These are phyloP conservation scores for Gobius niger DNA, from an alignment of 2,113 vertebrate genomes.

Conservation along the genomic window DNA sequence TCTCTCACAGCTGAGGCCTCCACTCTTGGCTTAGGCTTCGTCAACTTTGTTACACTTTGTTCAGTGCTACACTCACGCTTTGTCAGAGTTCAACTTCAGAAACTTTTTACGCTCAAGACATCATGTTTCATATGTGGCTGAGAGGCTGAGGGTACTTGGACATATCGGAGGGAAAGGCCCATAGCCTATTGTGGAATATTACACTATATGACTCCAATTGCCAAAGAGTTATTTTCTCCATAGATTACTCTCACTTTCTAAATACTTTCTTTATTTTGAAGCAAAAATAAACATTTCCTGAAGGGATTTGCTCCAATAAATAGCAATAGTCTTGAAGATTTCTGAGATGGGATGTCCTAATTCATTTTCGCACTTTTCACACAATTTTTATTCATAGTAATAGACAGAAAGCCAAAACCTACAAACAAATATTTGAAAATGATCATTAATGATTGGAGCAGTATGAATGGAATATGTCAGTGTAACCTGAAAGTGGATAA, in stretches of 20 bases:
- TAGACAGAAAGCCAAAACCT: not conserved
- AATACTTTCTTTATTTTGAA: too few relatives aligned
- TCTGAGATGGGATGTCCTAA: not conserved
- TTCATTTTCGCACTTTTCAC: not conserved
- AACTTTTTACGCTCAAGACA: not conserved
- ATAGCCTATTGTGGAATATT: too few relatives aligned
- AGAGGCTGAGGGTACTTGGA: not conserved
- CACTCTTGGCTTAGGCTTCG: conserved; percentile 66
- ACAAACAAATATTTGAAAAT: not conserved
- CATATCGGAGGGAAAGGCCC: too few relatives aligned
- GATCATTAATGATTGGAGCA: not conserved
- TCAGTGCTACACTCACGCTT: conserved; percentile 48
- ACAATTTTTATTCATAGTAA: not conserved
- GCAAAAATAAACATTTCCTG: too few relatives aligned
- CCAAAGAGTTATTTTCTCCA: too few relatives aligned
- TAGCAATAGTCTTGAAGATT: not conserved
- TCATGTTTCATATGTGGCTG: not conserved
- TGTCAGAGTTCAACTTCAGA: conserved; percentile 55
- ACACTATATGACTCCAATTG: too few relatives aligned
- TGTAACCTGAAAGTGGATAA: not conserved
- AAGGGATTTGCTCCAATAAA: not conserved
- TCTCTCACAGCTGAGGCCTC: conserved; percentile 72
- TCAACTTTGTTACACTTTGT: conserved; percentile 73
- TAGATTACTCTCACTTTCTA: too few relatives aligned
- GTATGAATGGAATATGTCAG: not conserved